Conservation (phyloP, 2,113 vertebrate species). For the Meriones unguiculatus region DNA sequence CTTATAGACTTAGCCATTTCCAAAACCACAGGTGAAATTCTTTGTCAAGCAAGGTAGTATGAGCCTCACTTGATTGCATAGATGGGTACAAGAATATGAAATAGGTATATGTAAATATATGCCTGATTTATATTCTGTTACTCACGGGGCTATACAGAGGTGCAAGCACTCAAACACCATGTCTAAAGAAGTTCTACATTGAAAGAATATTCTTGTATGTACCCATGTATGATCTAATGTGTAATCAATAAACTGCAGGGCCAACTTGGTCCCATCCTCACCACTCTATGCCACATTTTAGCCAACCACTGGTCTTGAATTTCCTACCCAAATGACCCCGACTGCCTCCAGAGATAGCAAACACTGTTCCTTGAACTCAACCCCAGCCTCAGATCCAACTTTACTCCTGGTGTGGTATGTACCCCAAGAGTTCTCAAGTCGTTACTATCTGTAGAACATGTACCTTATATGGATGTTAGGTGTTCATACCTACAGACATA, state of each 20-base stretch:
- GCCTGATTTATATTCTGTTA: neutral
- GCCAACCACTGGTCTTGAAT: neutral
- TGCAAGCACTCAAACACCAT: neutral
- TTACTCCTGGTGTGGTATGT: neutral
- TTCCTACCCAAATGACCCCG: neutral
- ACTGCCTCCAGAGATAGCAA: neutral
- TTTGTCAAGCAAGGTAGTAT: neutral
- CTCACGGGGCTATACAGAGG: neutral
- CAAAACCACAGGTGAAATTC: neutral
- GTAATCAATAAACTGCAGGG: neutral
- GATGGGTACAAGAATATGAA: neutral
- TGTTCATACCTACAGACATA: neutral
- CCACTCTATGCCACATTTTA: neutral
- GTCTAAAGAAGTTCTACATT: neutral
- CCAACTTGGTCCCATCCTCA: fast-evolving
- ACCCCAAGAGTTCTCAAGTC: neutral
- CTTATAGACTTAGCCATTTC: neutral
- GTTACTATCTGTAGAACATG: neutral
- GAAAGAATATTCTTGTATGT: neutral
- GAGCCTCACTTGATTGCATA: neutral
- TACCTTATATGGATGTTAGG: neutral
- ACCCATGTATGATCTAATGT: neutral
- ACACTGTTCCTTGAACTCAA: neutral
- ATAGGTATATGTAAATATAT: neutral
- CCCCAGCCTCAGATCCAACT: neutral